Evolutionary conservation across 1,140 invertebrate species (phyloP).

Genomic region (Panonychus citri): DNA sequence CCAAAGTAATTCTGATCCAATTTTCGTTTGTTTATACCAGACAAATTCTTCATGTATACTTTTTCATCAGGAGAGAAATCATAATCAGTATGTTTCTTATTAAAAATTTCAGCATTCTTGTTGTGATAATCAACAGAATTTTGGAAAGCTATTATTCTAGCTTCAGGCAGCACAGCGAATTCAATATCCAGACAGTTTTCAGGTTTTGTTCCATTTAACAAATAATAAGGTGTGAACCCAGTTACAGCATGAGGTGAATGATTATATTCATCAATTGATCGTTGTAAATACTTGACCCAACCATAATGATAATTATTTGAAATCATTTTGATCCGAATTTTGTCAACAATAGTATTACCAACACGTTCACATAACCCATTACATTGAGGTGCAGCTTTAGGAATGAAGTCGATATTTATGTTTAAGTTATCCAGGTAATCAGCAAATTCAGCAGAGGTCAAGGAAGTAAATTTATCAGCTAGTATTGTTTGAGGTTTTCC

Average conservation of each 20-base stretch:
- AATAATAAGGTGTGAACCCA: background rate
- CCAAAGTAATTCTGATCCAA: too few species aligned
- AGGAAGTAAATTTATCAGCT: background rate
- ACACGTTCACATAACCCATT: constrained; percentile 5
- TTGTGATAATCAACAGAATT: background rate
- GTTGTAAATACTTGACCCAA: background rate
- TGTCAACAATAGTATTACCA: constrained; percentile 1
- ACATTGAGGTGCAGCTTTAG: background rate
- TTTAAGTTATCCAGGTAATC: background rate
- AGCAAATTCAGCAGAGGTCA: background rate
- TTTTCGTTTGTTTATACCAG: too few species aligned
- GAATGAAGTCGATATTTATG: background rate
- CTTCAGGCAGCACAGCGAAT: background rate
- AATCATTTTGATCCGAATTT: background rate
- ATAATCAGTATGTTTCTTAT: background rate
- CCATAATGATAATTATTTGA: background rate
- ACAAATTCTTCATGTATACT: too few species aligned
- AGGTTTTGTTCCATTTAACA: background rate
- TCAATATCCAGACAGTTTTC: background rate
- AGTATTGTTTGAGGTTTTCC: background rate
- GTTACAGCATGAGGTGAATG: background rate
- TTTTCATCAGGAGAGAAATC: too few species aligned
- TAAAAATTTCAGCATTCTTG: background rate
- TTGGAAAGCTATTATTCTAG: background rate
- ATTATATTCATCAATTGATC: background rate